Evolutionary conservation across 2,113 vertebrate species (phyloP).

Genomic region (Brachypteracias leptosomus): DNA sequence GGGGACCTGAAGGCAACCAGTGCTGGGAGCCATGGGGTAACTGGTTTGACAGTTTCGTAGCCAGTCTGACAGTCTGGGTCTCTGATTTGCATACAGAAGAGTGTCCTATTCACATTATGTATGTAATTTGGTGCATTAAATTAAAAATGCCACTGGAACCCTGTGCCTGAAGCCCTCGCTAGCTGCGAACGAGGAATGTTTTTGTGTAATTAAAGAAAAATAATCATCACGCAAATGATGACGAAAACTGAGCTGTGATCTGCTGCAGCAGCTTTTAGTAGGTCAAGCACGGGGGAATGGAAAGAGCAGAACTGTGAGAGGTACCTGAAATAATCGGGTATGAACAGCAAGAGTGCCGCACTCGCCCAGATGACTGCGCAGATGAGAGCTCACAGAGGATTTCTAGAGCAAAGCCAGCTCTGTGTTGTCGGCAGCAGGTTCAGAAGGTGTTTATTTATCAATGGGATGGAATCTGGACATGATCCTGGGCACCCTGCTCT

Average conservation of each 20-base stretch:
- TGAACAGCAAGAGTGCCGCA: neutral
- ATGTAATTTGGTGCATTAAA: constrained; percentile 7
- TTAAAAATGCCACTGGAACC: neutral
- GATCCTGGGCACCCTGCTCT: neutral
- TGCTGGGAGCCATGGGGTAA: neutral
- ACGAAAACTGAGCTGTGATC: neutral
- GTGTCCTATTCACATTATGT: constrained; percentile 11
- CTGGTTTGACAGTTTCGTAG: constrained; percentile 31
- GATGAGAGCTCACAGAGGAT: neutral
- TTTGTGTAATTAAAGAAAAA: neutral
- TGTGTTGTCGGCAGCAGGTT: constrained; percentile 1
- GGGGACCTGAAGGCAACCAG: neutral
- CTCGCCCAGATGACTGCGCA: neutral
- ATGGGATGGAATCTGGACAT: neutral
- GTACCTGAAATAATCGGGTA: neutral
- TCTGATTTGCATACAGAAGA: constrained; percentile 18
- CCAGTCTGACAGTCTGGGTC: constrained; percentile 42
- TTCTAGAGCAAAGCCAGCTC: neutral
- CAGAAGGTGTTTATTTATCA: constrained; percentile 29
- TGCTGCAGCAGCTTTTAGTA: constrained; percentile 16
- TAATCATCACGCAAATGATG: neutral
- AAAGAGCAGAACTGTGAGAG: neutral
- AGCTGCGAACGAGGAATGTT: neutral
- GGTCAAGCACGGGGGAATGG: neutral
- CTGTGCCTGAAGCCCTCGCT: neutral